Percentiles rank a stretch among this genome's conserved stretches.
Conservation (phyloP, 2,888 invertebrate genomes). For the Isoperla grammatica region DNA sequence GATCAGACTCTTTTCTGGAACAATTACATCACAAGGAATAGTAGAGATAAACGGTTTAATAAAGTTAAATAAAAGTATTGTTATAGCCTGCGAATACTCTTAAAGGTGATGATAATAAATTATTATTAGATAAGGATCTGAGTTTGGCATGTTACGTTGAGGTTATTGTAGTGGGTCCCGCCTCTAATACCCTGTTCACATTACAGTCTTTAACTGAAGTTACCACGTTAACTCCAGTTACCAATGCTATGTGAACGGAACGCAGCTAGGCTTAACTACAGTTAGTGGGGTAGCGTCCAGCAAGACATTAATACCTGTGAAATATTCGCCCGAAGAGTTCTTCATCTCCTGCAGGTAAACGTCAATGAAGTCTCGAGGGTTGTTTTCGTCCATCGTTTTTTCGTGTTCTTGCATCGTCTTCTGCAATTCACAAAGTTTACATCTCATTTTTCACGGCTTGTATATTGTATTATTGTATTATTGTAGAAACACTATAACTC, state of each 20-base stretch:
- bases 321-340: conserved; percentile 1
- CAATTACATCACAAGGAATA: too few species aligned
- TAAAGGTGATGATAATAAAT: neutral
- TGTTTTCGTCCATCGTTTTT: conserved; percentile 23
- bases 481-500: too few species aligned
- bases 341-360: conserved; percentile 32
- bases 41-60: neutral
- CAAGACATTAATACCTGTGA: neutral
- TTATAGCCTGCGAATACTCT: neutral
- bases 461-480: too few species aligned
- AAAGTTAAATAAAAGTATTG: neutral
- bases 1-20: conserved; percentile 30
- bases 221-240: too few species aligned
- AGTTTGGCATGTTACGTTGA: too few species aligned
- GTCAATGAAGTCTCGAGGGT: conserved; percentile 33
- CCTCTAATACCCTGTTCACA: too few species aligned
- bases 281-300: too few species aligned
- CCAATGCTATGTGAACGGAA: too few species aligned
- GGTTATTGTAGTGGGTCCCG: too few species aligned
- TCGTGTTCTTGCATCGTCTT: conserved; percentile 30
- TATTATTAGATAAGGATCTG: neutral
- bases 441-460: neutral
- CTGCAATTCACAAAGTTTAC: conserved; percentile 15
- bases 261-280: too few species aligned
- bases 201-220: too few species aligned